phyloP scores from a whole-genome alignment of 2,888 invertebrate species.

The Psylliodes chrysocephalus region DNA sequence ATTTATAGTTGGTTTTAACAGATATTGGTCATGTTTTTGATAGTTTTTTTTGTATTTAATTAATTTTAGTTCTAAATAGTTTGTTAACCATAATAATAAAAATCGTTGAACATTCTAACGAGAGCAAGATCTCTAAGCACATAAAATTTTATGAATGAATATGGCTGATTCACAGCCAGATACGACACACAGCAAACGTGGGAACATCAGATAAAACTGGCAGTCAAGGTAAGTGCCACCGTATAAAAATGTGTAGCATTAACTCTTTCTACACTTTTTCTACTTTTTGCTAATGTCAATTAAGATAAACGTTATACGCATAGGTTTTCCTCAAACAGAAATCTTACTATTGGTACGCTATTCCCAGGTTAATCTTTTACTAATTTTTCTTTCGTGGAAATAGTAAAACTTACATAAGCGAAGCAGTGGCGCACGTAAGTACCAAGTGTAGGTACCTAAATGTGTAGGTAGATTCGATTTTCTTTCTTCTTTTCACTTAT shows the following conservation, averaged over 20 bases:
- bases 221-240: constrained; percentile 31
- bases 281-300: constrained; percentile 10
- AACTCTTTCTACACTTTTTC: constrained; percentile 4
- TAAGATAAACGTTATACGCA: constrained; percentile 12
- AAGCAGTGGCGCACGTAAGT: neutral
- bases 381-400: constrained; percentile 11
- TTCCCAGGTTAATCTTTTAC: constrained; percentile 2
- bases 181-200: constrained; percentile 49
- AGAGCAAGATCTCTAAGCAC: constrained; percentile 22
- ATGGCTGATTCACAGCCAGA: constrained; percentile 43
- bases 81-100: constrained; percentile 12
- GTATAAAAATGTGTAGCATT: constrained; percentile 5
- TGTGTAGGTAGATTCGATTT: too few relatives aligned
- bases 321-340: constrained; percentile 9
- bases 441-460: too few relatives aligned
- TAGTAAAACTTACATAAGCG: too few relatives aligned
- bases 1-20: too few relatives aligned
- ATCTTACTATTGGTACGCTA: constrained; percentile 12
- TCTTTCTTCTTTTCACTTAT: too few relatives aligned
- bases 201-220: constrained; percentile 47
- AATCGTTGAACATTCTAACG: constrained; percentile 6
- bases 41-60: too few relatives aligned
- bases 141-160: constrained; percentile 48
- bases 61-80: too few relatives aligned
- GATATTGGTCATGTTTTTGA: too few relatives aligned